A percentile compares a stretch with the other conserved stretches of the same genome.
phyloP scores from a whole-genome alignment of 2,888 invertebrate genomes.

The Phengaris alcon region DNA sequence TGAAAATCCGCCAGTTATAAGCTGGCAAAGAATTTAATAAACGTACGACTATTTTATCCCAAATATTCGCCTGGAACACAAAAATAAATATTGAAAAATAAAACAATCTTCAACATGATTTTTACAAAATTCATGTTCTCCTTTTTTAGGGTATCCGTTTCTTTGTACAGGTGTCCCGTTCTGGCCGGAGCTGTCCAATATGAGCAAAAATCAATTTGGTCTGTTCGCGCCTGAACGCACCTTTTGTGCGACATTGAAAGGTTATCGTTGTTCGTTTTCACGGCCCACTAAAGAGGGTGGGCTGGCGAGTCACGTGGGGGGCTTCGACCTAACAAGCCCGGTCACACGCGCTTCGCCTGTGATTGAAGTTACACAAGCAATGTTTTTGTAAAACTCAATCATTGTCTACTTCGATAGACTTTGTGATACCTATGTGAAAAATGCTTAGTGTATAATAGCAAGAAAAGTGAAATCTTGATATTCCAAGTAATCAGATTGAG shows the following conservation, averaged over 20 bases:
- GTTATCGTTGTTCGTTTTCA: constrained; percentile 74
- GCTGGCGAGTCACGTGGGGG: constrained; percentile 40
- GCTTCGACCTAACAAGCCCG: constrained; percentile 58
- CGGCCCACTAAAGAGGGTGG: constrained; percentile 59
- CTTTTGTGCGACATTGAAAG: constrained; percentile 71
- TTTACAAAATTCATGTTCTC: background rate
- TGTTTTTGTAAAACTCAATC: background rate
- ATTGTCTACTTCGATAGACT: background rate
- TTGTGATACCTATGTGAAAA: background rate
- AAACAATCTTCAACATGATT: background rate
- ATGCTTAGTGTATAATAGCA: background rate
- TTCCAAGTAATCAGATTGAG: too few species aligned
- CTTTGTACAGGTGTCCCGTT: constrained; percentile 25
- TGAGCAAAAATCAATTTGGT: constrained; percentile 71
- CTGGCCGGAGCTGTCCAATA: constrained; percentile 46
- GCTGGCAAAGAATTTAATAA: too few species aligned
- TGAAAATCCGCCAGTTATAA: too few species aligned
- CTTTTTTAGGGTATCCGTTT: background rate
- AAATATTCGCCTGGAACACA: too few species aligned
- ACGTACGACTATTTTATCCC: too few species aligned
- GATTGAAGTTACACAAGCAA: constrained; percentile 29
- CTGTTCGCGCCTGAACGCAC: constrained; percentile 63
- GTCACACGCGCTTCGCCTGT: constrained; percentile 33
- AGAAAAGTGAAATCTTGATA: too few species aligned
- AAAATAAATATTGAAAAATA: background rate